phyloP scores from a whole-genome alignment of 2,797 vertebrate species.

The Helarctos malayanus region DNA sequence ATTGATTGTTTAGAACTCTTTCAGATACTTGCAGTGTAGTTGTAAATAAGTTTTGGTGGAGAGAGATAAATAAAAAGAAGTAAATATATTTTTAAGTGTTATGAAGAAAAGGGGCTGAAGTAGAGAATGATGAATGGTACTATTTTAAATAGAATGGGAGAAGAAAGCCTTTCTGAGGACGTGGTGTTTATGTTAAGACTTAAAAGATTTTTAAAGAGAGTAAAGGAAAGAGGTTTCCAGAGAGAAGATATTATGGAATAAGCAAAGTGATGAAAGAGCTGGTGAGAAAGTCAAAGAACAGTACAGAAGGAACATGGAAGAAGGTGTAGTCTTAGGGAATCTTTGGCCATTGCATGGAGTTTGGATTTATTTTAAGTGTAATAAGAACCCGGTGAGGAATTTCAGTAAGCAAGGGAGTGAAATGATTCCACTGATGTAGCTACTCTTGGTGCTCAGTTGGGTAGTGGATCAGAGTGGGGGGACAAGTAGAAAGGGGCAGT shows the following conservation, averaged over 20 bases:
- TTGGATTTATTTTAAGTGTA: neutral
- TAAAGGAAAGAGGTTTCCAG: neutral
- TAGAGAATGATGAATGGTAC: neutral
- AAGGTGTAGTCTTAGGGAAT: neutral
- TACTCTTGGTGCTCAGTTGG: neutral
- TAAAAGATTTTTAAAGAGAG: neutral
- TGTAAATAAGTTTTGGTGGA: neutral
- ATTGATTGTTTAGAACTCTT: conserved; percentile 1
- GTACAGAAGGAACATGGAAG: neutral
- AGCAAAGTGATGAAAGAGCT: neutral
- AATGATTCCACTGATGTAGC: neutral
- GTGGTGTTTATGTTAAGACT: neutral
- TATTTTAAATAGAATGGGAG: neutral
- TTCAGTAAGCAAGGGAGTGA: neutral
- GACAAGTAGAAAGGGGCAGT: neutral
- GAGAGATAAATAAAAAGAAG: neutral
- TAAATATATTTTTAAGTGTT: neutral
- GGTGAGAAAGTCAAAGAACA: neutral
- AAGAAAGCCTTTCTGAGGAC: neutral
- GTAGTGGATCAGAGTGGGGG: neutral
- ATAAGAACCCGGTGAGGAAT: neutral
- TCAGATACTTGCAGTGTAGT: neutral
- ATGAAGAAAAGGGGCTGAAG: conserved; percentile 8
- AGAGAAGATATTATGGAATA: neutral
- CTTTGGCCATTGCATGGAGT: neutral